Evolutionary conservation across 2,888 invertebrate genomes (phyloP), one percentile per base, ranked within the genome.

Genomic region (Arrhopalites spinosus): DNA sequence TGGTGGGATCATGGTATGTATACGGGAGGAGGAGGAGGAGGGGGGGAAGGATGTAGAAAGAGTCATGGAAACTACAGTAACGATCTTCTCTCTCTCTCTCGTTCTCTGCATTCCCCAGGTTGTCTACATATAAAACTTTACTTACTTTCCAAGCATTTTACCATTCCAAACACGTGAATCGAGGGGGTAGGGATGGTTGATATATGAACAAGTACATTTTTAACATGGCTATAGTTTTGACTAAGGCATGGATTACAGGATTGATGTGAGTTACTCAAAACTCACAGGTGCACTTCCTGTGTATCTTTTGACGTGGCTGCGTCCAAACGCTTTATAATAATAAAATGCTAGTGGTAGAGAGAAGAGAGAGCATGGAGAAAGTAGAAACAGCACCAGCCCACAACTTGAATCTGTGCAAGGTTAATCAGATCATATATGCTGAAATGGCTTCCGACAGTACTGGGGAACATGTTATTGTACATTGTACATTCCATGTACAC

Each of bases 31-130:
- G 11, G 11, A 36, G 36, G 11, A 36, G 36, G 11, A 36, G 11
- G 36, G 11, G 36, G 36, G 36, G 36, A 36, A 36, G 36, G 36
- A 36, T 36, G 36, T 36, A 36, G 36, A 50, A 50, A 50, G n/a
- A 50, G n/a, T n/a, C 50, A 50, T n/a, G 50, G 50, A 50, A 15
- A 13, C 50, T 50, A 23, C 56, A 56, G n/a, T 61, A 27, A 61
- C 61, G 25, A n/a, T 13, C 64, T 36, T 66, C 29, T n/a, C 64
- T 66, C 36, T 66, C 36, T 29, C 64, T 66, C 64, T 36, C 15
- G 15, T 27, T 63, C 20, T 66, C 36, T 66, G 36, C 36, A 36
- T 36, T 36, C 36, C 36, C 36, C 36, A 36, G 36, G 36, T 36
- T 36, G 36, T 36, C 36, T 11, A 36, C 11, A 36, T 36, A 36